A percentile compares a stretch with the other conserved stretches of the same genome.
Evolutionary conservation across 1,140 invertebrate genomes (phyloP).

Genomic region (Drosophila seguyi): DNA sequence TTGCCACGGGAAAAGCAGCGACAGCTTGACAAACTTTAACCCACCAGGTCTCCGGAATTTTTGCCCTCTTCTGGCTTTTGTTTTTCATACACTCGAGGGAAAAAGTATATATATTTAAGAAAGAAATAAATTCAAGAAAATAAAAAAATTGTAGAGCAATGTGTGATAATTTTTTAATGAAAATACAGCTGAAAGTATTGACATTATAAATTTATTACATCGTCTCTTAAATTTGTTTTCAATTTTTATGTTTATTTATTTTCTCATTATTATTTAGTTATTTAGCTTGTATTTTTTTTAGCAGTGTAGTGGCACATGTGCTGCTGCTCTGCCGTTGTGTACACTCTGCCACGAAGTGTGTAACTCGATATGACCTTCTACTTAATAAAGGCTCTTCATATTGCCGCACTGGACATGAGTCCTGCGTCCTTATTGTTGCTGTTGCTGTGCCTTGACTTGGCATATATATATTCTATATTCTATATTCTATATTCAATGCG

Average conservation of each 20-base stretch:
- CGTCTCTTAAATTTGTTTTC: not conserved
- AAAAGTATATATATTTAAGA: not conserved
- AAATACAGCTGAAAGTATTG: too few relatives aligned
- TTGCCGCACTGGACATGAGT: constrained; percentile 46
- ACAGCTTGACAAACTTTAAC: constrained; percentile 63
- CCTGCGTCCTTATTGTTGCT: constrained; percentile 23
- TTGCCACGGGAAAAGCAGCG: constrained; percentile 54
- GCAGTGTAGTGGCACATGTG: constrained; percentile 27
- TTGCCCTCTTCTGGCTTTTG: not conserved
- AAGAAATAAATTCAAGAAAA: too few relatives aligned
- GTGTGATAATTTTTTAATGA: too few relatives aligned
- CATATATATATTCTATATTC: constrained; percentile 15
- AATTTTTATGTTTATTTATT: not conserved
- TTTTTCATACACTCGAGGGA: not conserved
- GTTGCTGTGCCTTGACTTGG: constrained; percentile 2
- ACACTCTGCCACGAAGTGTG: constrained; percentile 57
- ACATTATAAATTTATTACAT: too few relatives aligned
- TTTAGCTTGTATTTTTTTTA: not conserved
- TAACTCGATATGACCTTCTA: constrained; percentile 74
- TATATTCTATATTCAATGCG: constrained; percentile 50
- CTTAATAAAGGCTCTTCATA: constrained; percentile 73
- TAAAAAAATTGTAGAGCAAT: not conserved
- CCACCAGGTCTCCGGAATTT: constrained; percentile 9
- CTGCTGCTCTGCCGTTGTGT: constrained; percentile 5
- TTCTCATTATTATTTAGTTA: too few relatives aligned